Percentiles rank a stretch among this genome's conserved stretches.
These are phyloP conservation scores for Aphelocoma californica DNA, from an alignment of 2,797 vertebrate species.

Conservation along the genomic window DNA sequence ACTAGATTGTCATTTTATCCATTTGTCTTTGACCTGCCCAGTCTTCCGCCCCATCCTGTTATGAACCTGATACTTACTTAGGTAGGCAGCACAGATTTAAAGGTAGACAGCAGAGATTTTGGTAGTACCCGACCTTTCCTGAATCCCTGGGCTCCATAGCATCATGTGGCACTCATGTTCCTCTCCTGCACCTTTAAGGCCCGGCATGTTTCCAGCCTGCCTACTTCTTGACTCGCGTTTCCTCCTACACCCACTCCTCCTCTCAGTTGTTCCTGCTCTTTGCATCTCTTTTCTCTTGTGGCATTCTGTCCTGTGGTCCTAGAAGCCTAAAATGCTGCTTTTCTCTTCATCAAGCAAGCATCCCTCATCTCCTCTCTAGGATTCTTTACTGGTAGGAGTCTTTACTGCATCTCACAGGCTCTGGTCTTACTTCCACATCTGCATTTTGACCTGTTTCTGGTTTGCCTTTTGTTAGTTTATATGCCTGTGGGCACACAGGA, in stretches of 20 bases:
- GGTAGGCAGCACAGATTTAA: not conserved
- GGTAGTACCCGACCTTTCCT: not conserved
- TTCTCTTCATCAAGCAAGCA: not conserved
- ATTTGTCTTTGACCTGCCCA: not conserved
- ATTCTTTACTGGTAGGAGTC: not conserved
- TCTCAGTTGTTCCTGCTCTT: not conserved
- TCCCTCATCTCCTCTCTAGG: not conserved
- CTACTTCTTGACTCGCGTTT: conserved; percentile 13
- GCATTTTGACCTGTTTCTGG: not conserved
- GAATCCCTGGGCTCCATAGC: not conserved
- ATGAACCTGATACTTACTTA: not conserved
- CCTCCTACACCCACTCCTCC: conserved; percentile 3
- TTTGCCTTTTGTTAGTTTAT: not conserved
- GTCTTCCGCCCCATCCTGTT: not conserved
- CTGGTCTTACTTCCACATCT: not conserved
- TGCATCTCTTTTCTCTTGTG: not conserved
- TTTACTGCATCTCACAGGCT: not conserved
- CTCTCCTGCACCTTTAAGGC: conserved; percentile 11
- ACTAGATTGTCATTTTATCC: not conserved
- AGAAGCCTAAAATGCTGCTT: not conserved
- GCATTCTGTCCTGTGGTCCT: not conserved
- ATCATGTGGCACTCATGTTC: not conserved
- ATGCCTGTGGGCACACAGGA: not conserved
- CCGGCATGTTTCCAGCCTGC: not conserved
- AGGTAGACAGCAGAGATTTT: not conserved